Evolutionary conservation across 2,888 invertebrate species (phyloP).

Genomic region (Agrochola lychnidis): DNA sequence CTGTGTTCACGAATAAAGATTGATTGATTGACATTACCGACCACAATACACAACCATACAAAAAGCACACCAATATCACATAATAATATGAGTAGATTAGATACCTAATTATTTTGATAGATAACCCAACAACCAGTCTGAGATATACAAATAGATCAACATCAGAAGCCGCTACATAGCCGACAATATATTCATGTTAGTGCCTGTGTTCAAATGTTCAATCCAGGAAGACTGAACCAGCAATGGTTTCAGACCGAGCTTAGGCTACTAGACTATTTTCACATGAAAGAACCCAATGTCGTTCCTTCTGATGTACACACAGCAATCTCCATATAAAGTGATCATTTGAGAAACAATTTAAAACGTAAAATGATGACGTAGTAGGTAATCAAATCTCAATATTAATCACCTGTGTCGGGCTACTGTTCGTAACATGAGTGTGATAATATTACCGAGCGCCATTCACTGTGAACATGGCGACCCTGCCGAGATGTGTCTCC

Average conservation of each 20-base stretch:
- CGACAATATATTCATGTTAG: background rate
- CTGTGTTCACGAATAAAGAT: too few species aligned
- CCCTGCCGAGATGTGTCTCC: slow-evolving; percentile 3
- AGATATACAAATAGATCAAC: too few species aligned
- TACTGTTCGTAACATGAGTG: background rate
- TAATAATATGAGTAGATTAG: background rate
- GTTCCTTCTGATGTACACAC: background rate
- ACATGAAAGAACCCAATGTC: background rate
- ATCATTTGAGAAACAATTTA: too few species aligned
- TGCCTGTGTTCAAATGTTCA: background rate
- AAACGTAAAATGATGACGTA: too few species aligned
- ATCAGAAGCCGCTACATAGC: too few species aligned
- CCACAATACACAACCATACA: too few species aligned
- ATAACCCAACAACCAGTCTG: background rate
- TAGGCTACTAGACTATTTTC: background rate
- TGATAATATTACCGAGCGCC: background rate
- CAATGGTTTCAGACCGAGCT: background rate
- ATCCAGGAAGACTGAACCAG: background rate
- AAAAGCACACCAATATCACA: too few species aligned
- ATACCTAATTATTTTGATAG: background rate
- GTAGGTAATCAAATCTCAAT: slow-evolving; percentile 8
- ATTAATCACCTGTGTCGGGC: slow-evolving; percentile 2
- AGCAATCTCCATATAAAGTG: too few species aligned
- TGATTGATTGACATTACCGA: background rate
- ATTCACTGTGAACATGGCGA: background rate